Percentiles rank a stretch among this genome's conserved stretches.
These are phyloP conservation scores for Cebidichthys violaceus DNA, from an alignment of 2,113 vertebrate species.

Conservation along the genomic window DNA sequence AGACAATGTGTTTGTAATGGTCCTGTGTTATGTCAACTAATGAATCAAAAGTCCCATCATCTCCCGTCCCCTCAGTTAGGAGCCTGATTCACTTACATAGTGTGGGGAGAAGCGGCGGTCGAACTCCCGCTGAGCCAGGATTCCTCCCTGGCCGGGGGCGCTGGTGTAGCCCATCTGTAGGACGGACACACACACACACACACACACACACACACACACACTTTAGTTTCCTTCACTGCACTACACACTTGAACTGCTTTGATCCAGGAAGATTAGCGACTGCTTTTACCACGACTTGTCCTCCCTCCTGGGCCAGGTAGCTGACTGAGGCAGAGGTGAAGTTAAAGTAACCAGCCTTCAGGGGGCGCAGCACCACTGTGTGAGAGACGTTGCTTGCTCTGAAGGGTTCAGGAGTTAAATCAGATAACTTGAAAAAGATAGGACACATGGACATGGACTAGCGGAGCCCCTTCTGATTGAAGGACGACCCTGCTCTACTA, in stretches of 20 bases:
- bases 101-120: constrained; percentile 96
- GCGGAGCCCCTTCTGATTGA: no score
- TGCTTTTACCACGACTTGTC: constrained; percentile 90
- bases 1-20: neutral
- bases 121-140: constrained; percentile 95
- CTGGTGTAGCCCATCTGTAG: constrained; percentile 93
- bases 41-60: no score
- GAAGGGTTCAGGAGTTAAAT: constrained; percentile 74
- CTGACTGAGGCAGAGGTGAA: constrained; percentile 95
- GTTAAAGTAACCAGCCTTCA: constrained; percentile 97
- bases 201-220: neutral
- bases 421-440: constrained; percentile 2
- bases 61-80: no score
- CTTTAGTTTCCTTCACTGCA: neutral
- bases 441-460: no score
- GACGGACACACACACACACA: neutral
- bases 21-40: neutral
- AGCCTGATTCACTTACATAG: constrained; percentile 86
- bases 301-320: constrained; percentile 93
- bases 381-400: constrained; percentile 97
- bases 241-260: accelerated
- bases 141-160: constrained; percentile 95
- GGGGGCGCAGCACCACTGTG: constrained; percentile 93
- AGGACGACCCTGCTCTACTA: no score
- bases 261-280: neutral